A percentile compares a stretch with the other conserved stretches of the same genome.
phyloP scores from a whole-genome alignment of 2,113 vertebrate genomes.

The Canis aureus region DNA sequence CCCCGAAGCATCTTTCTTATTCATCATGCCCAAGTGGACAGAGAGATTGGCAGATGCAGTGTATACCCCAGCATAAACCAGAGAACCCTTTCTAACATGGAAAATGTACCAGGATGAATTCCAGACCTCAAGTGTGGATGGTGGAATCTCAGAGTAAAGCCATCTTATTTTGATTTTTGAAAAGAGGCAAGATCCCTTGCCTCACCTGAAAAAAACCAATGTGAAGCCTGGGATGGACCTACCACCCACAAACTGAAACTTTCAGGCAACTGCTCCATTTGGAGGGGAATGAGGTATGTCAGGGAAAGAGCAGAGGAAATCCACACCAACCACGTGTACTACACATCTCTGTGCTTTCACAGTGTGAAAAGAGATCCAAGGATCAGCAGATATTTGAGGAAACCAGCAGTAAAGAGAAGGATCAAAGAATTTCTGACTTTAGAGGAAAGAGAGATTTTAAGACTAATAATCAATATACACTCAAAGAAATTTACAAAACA shows the following conservation, averaged over 20 bases:
- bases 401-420: not conserved
- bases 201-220: not conserved
- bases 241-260: not conserved
- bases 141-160: not conserved
- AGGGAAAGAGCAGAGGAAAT: not conserved
- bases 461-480: not conserved
- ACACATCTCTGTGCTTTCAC: not conserved
- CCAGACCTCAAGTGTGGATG: not conserved
- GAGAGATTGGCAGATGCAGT: not conserved
- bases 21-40: not conserved
- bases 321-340: not conserved
- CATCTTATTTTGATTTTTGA: not conserved
- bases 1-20: not conserved
- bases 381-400: not conserved
- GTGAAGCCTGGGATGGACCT: not conserved
- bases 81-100: not conserved
- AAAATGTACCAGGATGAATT: not conserved
- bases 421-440: not conserved
- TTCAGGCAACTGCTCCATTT: not conserved
- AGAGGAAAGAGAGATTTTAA: constrained; percentile 26
- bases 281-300: not conserved
- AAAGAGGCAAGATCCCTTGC: not conserved
- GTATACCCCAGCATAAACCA: not conserved
- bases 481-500: constrained; percentile 10
- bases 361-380: not conserved